A percentile compares a stretch with the other conserved stretches of the same genome.
Conservation (phyloP, 1,140 invertebrate species). For the Acromyrmex charruanus region DNA sequence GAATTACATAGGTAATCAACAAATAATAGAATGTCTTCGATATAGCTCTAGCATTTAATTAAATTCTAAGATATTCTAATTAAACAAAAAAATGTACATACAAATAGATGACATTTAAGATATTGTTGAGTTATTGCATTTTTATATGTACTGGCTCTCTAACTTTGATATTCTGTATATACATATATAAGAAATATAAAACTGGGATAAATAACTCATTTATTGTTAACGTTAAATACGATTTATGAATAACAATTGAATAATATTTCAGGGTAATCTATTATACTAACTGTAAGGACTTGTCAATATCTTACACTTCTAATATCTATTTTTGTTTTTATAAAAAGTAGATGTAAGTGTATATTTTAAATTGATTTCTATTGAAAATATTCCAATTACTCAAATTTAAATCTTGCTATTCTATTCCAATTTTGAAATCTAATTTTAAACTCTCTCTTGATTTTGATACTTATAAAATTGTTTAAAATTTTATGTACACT, state of each 20-base stretch:
- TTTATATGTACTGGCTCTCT: slow-evolving; percentile 1
- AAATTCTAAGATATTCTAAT: slow-evolving; percentile 16
- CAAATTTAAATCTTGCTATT: slow-evolving; percentile 12
- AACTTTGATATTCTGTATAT: slow-evolving; percentile 10
- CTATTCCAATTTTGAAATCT: slow-evolving; percentile 20
- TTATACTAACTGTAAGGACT: background rate
- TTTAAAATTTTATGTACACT: no score
- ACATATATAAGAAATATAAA: slow-evolving; percentile 32
- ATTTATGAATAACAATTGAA: background rate
- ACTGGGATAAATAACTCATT: background rate
- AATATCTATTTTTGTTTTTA: slow-evolving; percentile 38
- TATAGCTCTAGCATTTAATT: background rate
- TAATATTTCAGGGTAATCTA: slow-evolving; percentile 12
- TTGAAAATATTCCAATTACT: slow-evolving; percentile 28
- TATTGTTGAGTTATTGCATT: background rate
- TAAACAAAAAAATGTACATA: slow-evolving; percentile 8
- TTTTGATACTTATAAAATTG: slow-evolving; percentile 32
- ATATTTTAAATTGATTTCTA: slow-evolving; percentile 11
- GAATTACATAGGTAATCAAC: slow-evolving; percentile 27
- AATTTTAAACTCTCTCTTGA: background rate
- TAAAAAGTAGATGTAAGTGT: slow-evolving; percentile 6
- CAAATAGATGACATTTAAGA: background rate
- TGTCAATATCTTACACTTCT: slow-evolving; percentile 8
- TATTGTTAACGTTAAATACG: background rate
- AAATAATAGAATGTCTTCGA: slow-evolving; percentile 19